Conservation (phyloP, 2,888 invertebrate species). For the Digitonthophagus gazella region DNA sequence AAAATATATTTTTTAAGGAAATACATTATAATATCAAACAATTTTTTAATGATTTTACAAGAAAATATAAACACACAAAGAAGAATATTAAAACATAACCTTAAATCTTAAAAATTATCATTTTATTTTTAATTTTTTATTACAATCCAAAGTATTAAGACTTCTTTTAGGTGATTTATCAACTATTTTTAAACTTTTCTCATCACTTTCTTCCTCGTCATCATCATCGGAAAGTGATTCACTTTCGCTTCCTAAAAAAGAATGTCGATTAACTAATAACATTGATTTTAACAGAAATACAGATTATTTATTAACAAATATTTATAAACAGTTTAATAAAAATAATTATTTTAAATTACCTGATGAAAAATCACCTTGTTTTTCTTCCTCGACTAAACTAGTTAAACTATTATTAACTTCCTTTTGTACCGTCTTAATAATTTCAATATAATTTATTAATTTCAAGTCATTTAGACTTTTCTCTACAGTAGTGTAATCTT, state of each 20-base stretch:
- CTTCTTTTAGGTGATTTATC: neutral
- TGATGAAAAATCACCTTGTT: conserved; percentile 5
- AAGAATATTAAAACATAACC: neutral
- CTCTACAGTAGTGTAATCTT: conserved; percentile 15
- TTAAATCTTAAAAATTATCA: neutral
- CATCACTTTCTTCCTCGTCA: conserved; percentile 6
- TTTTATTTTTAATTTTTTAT: neutral
- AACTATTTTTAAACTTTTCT: neutral
- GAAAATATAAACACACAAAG: no score
- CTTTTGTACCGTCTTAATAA: conserved; percentile 17
- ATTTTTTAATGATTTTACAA: no score
- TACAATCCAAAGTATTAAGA: neutral
- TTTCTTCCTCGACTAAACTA: conserved; percentile 19
- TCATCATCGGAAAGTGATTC: conserved; percentile 12
- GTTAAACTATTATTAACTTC: conserved; percentile 21
- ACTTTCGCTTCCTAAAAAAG: conserved; percentile 19
- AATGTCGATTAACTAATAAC: neutral
- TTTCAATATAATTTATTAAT: conserved; percentile 2
- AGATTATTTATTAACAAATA: neutral
- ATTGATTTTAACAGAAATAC: neutral
- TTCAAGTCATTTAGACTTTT: neutral
- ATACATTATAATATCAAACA: no score
- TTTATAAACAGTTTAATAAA: neutral
- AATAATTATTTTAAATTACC: conserved; percentile 4
- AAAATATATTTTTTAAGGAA: no score